Evolutionary conservation across 2,888 invertebrate genomes (phyloP).

Genomic region (Epinotia brunnichana): DNA sequence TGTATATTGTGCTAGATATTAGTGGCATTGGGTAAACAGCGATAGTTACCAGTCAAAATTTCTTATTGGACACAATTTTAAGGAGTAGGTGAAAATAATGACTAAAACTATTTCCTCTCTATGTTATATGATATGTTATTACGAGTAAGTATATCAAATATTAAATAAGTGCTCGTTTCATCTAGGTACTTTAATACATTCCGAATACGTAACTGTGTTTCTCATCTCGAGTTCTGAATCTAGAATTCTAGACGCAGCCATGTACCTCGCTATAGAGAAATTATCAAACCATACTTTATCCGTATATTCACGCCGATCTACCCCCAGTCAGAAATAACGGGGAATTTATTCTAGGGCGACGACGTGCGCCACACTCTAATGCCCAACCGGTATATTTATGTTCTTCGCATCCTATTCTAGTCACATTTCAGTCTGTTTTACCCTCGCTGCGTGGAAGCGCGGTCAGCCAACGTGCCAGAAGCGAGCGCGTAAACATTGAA

Average conservation of each 20-base stretch:
- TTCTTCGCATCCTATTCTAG: neutral
- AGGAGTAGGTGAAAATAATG: too few species aligned
- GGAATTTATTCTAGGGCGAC: constrained; percentile 60
- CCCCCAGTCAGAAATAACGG: constrained; percentile 53
- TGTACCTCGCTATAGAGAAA: constrained; percentile 5
- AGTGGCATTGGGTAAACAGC: too few species aligned
- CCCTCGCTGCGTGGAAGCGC: too few species aligned
- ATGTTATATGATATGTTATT: too few species aligned
- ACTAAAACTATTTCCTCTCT: too few species aligned
- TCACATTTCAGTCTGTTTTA: neutral
- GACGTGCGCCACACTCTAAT: constrained; percentile 62
- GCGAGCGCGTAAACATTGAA: too few species aligned
- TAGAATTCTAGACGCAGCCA: neutral
- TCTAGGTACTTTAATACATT: neutral
- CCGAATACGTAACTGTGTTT: neutral
- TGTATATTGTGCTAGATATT: too few species aligned
- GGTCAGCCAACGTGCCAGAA: neutral
- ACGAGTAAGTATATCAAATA: too few species aligned
- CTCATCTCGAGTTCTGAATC: neutral
- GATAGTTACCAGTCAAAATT: too few species aligned
- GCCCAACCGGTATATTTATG: constrained; percentile 13
- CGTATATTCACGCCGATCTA: constrained; percentile 45
- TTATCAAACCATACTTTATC: constrained; percentile 34
- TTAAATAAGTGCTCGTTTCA: neutral
- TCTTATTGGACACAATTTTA: too few species aligned